A percentile compares a stretch with the other conserved stretches of the same genome.
Conservation (phyloP, 1,140 invertebrate genomes). For the Spodoptera frugiperda region DNA sequence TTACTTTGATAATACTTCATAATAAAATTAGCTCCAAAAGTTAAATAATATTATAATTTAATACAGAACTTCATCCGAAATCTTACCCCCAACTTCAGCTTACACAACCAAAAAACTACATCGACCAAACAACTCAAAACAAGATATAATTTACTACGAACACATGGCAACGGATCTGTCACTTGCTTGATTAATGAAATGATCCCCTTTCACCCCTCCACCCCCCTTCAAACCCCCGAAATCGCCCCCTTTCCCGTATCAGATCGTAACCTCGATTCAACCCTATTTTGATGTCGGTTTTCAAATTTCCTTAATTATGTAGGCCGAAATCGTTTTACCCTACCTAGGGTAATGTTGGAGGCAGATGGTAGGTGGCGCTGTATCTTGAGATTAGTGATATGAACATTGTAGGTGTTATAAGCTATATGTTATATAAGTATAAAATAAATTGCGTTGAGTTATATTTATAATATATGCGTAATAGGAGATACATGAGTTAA, state of each 20-base stretch:
- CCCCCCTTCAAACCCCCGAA: constrained; percentile 26
- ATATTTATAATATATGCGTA: not conserved
- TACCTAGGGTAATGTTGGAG: constrained; percentile 48
- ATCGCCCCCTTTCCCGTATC: constrained; percentile 51
- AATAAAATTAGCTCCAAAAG: too few species aligned
- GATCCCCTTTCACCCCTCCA: constrained; percentile 50
- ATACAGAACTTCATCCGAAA: not conserved
- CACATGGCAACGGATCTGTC: constrained; percentile 72
- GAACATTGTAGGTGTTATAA: constrained; percentile 1
- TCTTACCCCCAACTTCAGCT: not conserved
- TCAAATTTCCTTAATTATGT: constrained; percentile 83
- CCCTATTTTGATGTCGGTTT: constrained; percentile 71
- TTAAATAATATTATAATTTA: too few species aligned
- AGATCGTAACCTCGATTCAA: constrained; percentile 66
- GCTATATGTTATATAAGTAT: not conserved
- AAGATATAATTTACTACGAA: constrained; percentile 64
- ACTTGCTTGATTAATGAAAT: constrained; percentile 73
- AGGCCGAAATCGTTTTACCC: constrained; percentile 68
- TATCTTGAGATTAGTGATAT: constrained; percentile 17
- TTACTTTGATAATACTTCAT: too few species aligned
- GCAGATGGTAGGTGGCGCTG: constrained; percentile 5
- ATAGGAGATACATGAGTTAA: too few species aligned
- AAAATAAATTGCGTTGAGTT: not conserved
- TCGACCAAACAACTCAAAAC: constrained; percentile 58
- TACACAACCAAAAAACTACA: constrained; percentile 9